Evolutionary conservation across 2,888 invertebrate genomes (phyloP).

Genomic region (Caenorhabditis panamensis): DNA sequence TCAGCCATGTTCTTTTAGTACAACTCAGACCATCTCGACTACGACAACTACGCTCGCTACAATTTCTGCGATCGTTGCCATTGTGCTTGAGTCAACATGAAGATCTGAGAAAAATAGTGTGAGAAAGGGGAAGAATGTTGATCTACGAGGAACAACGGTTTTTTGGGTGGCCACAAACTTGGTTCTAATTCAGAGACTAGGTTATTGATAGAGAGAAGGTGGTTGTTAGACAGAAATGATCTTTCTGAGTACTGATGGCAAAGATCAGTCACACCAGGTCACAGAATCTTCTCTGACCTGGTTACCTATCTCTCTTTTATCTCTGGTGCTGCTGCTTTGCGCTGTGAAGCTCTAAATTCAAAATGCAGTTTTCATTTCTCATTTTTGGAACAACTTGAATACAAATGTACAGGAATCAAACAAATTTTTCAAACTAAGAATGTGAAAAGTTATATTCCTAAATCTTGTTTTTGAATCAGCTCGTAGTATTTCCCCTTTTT

Average conservation of each 20-base stretch:
- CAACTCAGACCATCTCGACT: constrained; percentile 24
- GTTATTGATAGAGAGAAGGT: background rate
- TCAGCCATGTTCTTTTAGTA: constrained; percentile 28
- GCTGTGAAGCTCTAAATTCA: too few species aligned
- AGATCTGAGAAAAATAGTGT: constrained; percentile 47
- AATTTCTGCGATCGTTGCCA: constrained; percentile 32
- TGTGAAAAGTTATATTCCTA: constrained; percentile 22
- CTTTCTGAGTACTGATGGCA: constrained; percentile 11
- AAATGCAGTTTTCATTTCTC: too few species aligned
- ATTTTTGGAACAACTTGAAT: background rate
- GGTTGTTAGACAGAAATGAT: background rate
- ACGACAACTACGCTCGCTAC: constrained; percentile 49
- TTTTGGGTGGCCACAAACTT: constrained; percentile 27
- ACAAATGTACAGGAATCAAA: background rate
- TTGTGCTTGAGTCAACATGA: constrained; percentile 49
- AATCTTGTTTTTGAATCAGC: constrained; percentile 69
- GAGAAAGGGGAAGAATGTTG: constrained; percentile 32
- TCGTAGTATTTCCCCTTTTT: constrained; percentile 69
- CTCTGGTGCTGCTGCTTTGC: too few species aligned
- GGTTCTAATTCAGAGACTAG: constrained; percentile 12
- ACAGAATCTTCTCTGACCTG: constrained; percentile 4
- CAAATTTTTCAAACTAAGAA: too few species aligned
- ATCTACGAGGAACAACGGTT: constrained; percentile 44
- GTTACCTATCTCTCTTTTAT: background rate
- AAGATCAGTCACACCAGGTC: constrained; percentile 43